Evolutionary conservation across 1,140 invertebrate species (phyloP).

Genomic region (Sycobia sp.): DNA sequence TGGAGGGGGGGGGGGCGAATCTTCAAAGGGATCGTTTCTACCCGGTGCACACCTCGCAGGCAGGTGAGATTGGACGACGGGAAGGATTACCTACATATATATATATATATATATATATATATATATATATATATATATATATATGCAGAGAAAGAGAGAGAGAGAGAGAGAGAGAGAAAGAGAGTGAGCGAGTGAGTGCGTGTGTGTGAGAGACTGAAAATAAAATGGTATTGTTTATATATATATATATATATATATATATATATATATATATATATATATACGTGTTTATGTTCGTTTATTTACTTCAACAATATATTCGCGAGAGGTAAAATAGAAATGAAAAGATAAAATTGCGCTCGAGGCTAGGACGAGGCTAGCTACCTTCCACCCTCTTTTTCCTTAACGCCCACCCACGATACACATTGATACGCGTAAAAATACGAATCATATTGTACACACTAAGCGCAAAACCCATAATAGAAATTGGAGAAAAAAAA

Average conservation of each 20-base stretch:
- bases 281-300: not conserved
- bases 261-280: not conserved
- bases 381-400: constrained; percentile 47
- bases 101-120: too few relatives aligned
- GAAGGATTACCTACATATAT: too few relatives aligned
- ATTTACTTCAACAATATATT: constrained; percentile 3
- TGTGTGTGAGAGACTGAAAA: constrained; percentile 30
- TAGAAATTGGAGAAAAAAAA: constrained; percentile 28
- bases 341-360: constrained; percentile 48
- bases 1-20: too few relatives aligned
- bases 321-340: constrained; percentile 26
- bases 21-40: too few relatives aligned
- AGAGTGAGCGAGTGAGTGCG: constrained; percentile 8
- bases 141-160: constrained; percentile 35
- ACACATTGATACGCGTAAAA: too few relatives aligned
- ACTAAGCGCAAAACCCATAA: too few relatives aligned
- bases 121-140: too few relatives aligned
- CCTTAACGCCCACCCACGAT: too few relatives aligned
- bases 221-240: constrained; percentile 1
- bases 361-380: constrained; percentile 62
- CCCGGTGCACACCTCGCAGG: too few relatives aligned
- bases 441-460: too few relatives aligned
- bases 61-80: too few relatives aligned
- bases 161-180: constrained; percentile 30
- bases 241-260: not conserved